Evolutionary conservation across 2,888 invertebrate species (phyloP).

Genomic region (Dasysyrphus tricinctus): DNA sequence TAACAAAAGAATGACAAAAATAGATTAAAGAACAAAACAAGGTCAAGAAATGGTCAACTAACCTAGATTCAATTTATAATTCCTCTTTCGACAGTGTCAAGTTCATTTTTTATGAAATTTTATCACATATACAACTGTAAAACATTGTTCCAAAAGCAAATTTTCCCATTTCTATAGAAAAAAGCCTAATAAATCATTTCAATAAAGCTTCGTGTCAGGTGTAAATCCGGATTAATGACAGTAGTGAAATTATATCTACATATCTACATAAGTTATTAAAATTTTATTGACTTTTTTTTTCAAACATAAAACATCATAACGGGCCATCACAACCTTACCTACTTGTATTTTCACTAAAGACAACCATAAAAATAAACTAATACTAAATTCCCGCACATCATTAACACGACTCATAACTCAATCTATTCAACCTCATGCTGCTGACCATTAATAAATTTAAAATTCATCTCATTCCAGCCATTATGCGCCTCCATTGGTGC

Average conservation of each 20-base stretch:
- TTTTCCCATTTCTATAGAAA: constrained; percentile 16
- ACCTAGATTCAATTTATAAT: not conserved
- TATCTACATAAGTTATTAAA: not conserved
- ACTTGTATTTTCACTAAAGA: constrained; percentile 20
- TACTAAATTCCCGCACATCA: constrained; percentile 22
- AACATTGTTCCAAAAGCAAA: not conserved
- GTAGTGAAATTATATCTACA: constrained; percentile 6
- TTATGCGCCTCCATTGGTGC: constrained; percentile 17
- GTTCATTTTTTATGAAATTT: not conserved
- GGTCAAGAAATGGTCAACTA: constrained; percentile 4
- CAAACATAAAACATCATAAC: constrained; percentile 8
- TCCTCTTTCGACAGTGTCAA: constrained; percentile 2
- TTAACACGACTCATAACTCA: constrained; percentile 27
- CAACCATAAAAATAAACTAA: not conserved
- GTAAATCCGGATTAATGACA: constrained; percentile 16
- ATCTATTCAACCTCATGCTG: constrained; percentile 34
- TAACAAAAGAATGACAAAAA: not conserved
- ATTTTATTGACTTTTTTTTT: not conserved
- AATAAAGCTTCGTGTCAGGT: not conserved
- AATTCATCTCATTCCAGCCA: constrained; percentile 24
- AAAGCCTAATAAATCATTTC: not conserved
- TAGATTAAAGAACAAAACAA: not conserved
- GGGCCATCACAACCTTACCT: not conserved
- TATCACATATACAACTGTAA: not conserved
- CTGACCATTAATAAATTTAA: constrained; percentile 24